phyloP scores from a whole-genome alignment of 2,113 vertebrate species.

The Chlorocebus sabaeus region DNA sequence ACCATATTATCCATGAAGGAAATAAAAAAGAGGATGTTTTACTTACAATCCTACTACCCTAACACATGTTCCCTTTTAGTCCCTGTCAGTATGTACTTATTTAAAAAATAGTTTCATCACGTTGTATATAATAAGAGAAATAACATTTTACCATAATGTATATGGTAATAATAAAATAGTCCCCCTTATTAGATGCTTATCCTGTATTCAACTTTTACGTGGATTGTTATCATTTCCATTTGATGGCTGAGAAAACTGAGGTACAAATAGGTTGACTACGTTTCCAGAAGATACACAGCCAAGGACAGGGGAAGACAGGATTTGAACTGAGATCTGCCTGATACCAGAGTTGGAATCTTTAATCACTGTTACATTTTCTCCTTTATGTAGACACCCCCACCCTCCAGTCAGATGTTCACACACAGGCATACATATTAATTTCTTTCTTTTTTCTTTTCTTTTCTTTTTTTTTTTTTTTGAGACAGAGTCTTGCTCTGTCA shows the following conservation, averaged over 20 bases:
- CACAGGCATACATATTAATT: neutral
- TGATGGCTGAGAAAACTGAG: conserved; percentile 18
- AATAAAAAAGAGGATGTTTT: conserved; percentile 64
- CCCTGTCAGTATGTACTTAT: conserved; percentile 63
- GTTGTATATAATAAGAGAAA: conserved; percentile 56
- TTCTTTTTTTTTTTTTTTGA: too few species aligned
- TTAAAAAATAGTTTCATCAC: conserved; percentile 69
- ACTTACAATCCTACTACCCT: conserved; percentile 30
- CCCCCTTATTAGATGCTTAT: neutral
- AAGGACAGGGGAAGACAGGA: neutral
- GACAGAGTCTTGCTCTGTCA: too few species aligned
- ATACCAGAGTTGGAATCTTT: neutral
- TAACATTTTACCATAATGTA: neutral
- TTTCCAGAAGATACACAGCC: neutral
- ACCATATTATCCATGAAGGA: conserved; percentile 63
- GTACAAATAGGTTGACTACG: neutral
- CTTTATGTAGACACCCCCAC: neutral
- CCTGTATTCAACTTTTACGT: neutral
- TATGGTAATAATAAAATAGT: neutral
- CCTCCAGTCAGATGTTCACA: neutral
- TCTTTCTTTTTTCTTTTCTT: too few species aligned
- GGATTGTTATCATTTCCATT: neutral
- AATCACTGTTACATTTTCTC: neutral
- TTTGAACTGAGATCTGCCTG: neutral
- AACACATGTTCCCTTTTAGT: conserved; percentile 65